A percentile compares a stretch with the other conserved stretches of the same genome.
phyloP scores from a whole-genome alignment of 2,888 invertebrate species.

The Oligia strigilis region DNA sequence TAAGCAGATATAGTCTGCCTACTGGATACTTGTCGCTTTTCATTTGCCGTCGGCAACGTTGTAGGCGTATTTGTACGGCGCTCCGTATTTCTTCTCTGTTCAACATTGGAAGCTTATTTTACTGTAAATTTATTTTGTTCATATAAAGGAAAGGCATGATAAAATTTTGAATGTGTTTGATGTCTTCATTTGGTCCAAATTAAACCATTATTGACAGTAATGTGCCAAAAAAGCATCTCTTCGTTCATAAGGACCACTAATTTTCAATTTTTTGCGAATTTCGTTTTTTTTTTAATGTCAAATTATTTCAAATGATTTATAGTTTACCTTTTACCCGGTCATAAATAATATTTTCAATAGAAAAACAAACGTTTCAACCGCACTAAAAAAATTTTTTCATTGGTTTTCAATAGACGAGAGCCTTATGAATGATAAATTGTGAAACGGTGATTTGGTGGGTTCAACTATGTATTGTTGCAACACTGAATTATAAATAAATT shows the following conservation, averaged over 20 bases:
- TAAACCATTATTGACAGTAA: neutral
- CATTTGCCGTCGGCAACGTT: constrained; percentile 69
- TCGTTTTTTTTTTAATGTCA: neutral
- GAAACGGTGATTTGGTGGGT: neutral
- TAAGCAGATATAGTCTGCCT: constrained; percentile 5
- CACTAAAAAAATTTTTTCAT: neutral
- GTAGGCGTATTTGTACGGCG: constrained; percentile 74
- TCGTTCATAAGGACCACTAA: neutral
- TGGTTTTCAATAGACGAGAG: neutral
- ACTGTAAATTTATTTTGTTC: constrained; percentile 5
- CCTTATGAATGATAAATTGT: neutral
- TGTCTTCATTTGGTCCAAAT: neutral
- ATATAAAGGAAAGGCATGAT: neutral
- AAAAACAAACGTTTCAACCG: neutral
- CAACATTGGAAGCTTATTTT: constrained; percentile 27
- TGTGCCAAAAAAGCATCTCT: neutral
- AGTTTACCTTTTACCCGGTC: neutral
- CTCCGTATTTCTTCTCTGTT: constrained; percentile 39
- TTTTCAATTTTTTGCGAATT: neutral
- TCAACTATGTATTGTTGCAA: neutral
- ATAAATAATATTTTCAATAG: neutral
- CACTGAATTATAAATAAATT: neutral
- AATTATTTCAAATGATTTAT: neutral
- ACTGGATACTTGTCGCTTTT: constrained; percentile 33
- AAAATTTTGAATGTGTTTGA: neutral